Evolutionary conservation across 2,797 vertebrate species (phyloP).

Genomic region (Helicolenus hilgendorfi): DNA sequence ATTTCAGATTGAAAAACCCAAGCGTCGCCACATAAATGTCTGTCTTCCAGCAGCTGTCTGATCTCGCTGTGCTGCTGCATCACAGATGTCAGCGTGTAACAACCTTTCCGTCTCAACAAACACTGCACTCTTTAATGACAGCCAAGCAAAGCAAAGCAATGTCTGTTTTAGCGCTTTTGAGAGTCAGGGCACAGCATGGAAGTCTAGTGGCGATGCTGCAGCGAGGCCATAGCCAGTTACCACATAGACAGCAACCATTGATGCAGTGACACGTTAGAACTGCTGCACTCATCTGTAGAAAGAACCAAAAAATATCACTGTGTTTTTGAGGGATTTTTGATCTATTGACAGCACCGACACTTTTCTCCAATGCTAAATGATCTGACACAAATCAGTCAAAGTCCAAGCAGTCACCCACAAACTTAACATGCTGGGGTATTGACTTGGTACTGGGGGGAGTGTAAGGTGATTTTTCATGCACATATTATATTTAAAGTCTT

Average conservation of each 20-base stretch:
- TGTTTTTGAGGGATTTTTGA: not conserved
- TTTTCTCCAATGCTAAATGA: not conserved
- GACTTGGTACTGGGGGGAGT: not conserved
- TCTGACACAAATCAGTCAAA: not conserved
- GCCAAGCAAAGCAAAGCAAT: not conserved
- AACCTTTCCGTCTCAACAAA: conserved; percentile 62
- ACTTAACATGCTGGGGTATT: not conserved
- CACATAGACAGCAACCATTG: not conserved
- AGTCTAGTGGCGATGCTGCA: conserved; percentile 7
- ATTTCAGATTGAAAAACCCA: conserved; percentile 64
- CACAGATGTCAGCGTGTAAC: conserved; percentile 55
- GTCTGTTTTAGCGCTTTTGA: conserved; percentile 53
- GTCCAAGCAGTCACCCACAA: not conserved
- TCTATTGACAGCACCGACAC: not conserved
- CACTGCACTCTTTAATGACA: conserved; percentile 54
- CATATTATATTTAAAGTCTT: not conserved
- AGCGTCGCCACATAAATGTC: conserved; percentile 62
- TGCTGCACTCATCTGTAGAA: not conserved
- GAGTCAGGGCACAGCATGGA: conserved; percentile 36
- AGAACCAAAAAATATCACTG: not conserved
- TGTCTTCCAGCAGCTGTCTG: conserved; percentile 69
- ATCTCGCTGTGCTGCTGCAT: conserved; percentile 50
- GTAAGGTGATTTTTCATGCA: not conserved
- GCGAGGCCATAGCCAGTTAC: not conserved
- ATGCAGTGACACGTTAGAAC: conserved; percentile 4